phyloP scores from a whole-genome alignment of 2,888 invertebrate genomes.

The Microctonus aethiopoides region DNA sequence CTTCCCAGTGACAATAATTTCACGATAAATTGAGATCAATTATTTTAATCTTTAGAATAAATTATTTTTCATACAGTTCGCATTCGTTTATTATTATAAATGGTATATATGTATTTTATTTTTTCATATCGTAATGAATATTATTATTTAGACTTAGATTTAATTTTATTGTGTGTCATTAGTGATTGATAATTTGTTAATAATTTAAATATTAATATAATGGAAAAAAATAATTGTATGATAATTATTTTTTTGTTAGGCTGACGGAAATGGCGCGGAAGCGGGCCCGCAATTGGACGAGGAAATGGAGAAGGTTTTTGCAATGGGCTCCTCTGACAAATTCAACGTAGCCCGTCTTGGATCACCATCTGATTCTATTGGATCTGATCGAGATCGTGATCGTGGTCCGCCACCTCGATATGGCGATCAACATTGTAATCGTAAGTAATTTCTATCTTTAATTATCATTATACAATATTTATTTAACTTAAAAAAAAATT shows the following conservation, averaged over 20 bases:
- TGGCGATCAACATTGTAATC: constrained; percentile 63
- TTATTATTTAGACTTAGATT: background rate
- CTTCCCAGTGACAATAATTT: background rate
- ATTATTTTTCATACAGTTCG: background rate
- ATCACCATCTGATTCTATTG: constrained; percentile 61
- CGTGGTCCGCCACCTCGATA: constrained; percentile 62
- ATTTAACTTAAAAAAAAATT: too few relatives aligned
- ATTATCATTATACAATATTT: too few relatives aligned
- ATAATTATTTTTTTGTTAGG: constrained; percentile 52
- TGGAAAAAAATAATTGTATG: background rate
- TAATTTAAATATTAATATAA: too few relatives aligned
- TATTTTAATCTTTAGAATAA: background rate
- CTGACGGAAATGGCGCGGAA: constrained; percentile 72
- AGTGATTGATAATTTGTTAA: too few relatives aligned
- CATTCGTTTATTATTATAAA: background rate
- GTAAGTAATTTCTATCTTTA: constrained; percentile 47
- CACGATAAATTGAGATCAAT: background rate
- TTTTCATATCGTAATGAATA: background rate
- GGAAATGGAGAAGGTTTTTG: constrained; percentile 90
- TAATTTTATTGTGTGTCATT: too few relatives aligned
- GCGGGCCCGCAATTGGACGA: constrained; percentile 82
- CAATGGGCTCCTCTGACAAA: constrained; percentile 72
- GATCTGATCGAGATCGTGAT: constrained; percentile 62
- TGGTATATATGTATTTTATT: background rate
- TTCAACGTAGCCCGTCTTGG: constrained; percentile 73